Base-by-base conservation (phyloP, 2,113 vertebrate species). In the Chroicocephalus ridibundus region DNA sequence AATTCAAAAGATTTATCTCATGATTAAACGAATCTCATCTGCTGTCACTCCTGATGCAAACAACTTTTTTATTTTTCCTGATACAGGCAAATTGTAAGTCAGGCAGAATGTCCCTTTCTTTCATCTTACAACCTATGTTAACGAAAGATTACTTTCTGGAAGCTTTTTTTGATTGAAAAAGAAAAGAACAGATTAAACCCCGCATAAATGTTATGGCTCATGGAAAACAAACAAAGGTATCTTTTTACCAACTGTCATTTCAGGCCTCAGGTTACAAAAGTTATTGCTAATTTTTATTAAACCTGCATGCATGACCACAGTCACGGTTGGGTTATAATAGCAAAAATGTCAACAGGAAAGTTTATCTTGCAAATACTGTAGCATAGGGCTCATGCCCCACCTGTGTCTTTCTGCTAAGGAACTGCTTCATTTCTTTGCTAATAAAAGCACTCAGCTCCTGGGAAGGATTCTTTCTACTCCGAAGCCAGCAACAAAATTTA, bases 271-370 rank as follows among this genome's bases (percentile, higher is more conserved):
- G 40, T 92, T 94, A 65, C 44, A 76, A 46, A 88, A 86, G 34
- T 47, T 91, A 75, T 84, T 86, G 40, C 11, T 83, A 69, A 84
- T 92, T 96, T 92, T 96, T 81, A 95, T 94, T 93, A 92, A 94
- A 72, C 31, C 47, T 34, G 8, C 20, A 69, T 61, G 15, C 27
- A 69, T 16, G 34, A 68, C 31, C 46, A 49, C 61, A 29, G 38
- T 55, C 19, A 14, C 15, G n/a, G 38, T 22, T 86, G 47, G 13
- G 17, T 80, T 68, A 32, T 68, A 81, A 78, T 12, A 78, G 36
- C 49, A 68, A 95, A 90, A 90, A 46, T 15, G 34, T 42, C 84
- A 82, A 88, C n/a, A 75, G 15, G 42, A 58, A 94, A 49, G 61
- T 36, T 75, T 66, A 26, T 75, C 54, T 64, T 62, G 65, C 36